Conservation (phyloP, 2,888 invertebrate species). For the Napeogenes inachia region DNA sequence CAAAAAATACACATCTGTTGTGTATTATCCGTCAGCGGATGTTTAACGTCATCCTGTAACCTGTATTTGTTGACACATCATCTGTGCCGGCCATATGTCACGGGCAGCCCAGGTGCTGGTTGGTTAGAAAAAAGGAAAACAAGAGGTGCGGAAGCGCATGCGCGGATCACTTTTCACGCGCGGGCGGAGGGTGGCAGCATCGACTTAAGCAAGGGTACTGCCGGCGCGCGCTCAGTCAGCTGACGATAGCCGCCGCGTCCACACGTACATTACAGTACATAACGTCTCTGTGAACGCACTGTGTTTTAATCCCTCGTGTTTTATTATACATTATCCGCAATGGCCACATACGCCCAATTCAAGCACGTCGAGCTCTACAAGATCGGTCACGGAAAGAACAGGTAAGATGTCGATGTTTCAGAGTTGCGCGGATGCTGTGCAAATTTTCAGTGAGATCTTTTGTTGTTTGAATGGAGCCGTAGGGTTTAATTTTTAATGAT, state of each 20-base stretch:
- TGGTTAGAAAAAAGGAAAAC: constrained; percentile 41
- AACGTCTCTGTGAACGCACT: constrained; percentile 40
- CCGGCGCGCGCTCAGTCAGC: constrained; percentile 75
- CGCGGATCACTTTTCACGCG: constrained; percentile 55
- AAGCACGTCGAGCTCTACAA: constrained; percentile 96
- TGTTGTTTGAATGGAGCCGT: constrained; percentile 24
- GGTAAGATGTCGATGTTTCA: constrained; percentile 72
- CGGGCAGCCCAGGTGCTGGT: constrained; percentile 40
- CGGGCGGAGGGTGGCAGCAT: constrained; percentile 72
- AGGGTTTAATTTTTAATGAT: constrained; percentile 7
- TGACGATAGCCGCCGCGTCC: constrained; percentile 56
- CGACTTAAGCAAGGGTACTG: constrained; percentile 70
- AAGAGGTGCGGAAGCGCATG: constrained; percentile 61
- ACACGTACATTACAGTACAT: constrained; percentile 43
- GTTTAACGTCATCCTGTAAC: constrained; percentile 26
- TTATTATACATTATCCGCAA: constrained; percentile 51
- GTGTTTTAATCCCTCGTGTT: constrained; percentile 32
- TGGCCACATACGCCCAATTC: constrained; percentile 96
- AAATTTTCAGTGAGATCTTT: constrained; percentile 30
- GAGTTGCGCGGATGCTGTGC: constrained; percentile 49
- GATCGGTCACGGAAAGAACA: constrained; percentile 95
- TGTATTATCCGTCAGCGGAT: constrained; percentile 28
- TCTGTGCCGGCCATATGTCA: constrained; percentile 41
- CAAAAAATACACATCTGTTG: background rate
- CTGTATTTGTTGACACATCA: constrained; percentile 41